These are phyloP conservation scores for Idaea dimidiata DNA, from an alignment of 2,888 invertebrate species.

Conservation along the genomic window DNA sequence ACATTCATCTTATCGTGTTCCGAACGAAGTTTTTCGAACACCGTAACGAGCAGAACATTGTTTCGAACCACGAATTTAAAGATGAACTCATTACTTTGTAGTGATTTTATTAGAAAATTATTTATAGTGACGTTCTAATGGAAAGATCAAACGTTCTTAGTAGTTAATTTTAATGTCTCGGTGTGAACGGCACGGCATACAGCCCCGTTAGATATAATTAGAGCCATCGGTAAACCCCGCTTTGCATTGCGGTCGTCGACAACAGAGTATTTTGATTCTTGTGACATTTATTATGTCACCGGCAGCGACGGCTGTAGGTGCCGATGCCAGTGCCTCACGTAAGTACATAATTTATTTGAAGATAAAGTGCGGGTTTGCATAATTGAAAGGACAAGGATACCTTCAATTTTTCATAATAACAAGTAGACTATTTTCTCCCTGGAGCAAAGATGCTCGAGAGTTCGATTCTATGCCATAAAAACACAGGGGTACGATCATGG, in stretches of 20 bases:
- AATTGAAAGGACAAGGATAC: not conserved
- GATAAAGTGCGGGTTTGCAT: conserved; percentile 14
- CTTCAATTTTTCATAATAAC: too few relatives aligned
- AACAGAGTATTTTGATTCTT: conserved; percentile 63
- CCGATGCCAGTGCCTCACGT: not conserved
- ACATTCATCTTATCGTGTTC: conserved; percentile 39
- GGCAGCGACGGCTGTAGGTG: conserved; percentile 14
- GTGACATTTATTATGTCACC: conserved; percentile 72
- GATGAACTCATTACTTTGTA: conserved; percentile 66
- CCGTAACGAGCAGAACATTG: conserved; percentile 40
- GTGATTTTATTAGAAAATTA: conserved; percentile 65
- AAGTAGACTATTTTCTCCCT: too few relatives aligned
- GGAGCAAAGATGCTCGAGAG: too few relatives aligned
- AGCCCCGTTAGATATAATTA: conserved; percentile 74
- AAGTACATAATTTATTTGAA: conserved; percentile 26
- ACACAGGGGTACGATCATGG: too few relatives aligned
- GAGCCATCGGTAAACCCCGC: conserved; percentile 62
- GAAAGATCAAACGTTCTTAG: conserved; percentile 77
- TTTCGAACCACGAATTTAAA: conserved; percentile 45
- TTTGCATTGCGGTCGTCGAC: conserved; percentile 48
- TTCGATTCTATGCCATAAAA: too few relatives aligned
- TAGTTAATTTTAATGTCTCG: conserved; percentile 79
- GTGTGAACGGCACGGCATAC: conserved; percentile 66
- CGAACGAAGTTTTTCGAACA: conserved; percentile 31
- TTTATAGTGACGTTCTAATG: conserved; percentile 75